Conservation (phyloP, 2,888 invertebrate genomes). For the Microdon myrmicae region DNA sequence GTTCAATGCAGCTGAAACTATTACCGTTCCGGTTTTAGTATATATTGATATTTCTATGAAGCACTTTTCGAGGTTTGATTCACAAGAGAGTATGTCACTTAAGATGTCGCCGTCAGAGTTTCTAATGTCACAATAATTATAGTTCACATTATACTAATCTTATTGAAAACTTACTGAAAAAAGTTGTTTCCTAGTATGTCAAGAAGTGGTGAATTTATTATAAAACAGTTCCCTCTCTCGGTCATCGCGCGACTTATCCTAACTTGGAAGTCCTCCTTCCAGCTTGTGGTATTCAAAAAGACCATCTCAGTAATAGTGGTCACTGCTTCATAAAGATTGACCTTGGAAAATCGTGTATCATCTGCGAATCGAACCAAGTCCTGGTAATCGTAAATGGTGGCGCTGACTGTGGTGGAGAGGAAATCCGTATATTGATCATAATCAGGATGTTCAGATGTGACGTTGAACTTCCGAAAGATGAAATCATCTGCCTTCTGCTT, state of each 20-base stretch:
- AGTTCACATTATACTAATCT: no score
- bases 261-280: constrained; percentile 54
- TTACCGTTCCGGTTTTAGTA: constrained; percentile 62
- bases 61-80: constrained; percentile 62
- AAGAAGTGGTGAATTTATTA: constrained; percentile 70
- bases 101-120: no score
- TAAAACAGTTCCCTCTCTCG: constrained; percentile 74
- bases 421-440: constrained; percentile 68
- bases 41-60: constrained; percentile 63
- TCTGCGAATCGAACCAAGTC: constrained; percentile 65
- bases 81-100: background rate
- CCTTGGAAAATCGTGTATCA: constrained; percentile 65
- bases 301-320: constrained; percentile 57
- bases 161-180: no score
- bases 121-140: no score
- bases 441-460: constrained; percentile 64
- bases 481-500: constrained; percentile 60
- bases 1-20: background rate
- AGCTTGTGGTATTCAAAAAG: constrained; percentile 59
- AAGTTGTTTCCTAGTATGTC: constrained; percentile 55
- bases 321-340: constrained; percentile 65
- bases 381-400: constrained; percentile 65
- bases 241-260: constrained; percentile 69
- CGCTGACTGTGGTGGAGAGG: constrained; percentile 67
- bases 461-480: constrained; percentile 65